Base-by-base conservation (phyloP, 2,113 vertebrate species). In the Okapia johnstoni region DNA sequence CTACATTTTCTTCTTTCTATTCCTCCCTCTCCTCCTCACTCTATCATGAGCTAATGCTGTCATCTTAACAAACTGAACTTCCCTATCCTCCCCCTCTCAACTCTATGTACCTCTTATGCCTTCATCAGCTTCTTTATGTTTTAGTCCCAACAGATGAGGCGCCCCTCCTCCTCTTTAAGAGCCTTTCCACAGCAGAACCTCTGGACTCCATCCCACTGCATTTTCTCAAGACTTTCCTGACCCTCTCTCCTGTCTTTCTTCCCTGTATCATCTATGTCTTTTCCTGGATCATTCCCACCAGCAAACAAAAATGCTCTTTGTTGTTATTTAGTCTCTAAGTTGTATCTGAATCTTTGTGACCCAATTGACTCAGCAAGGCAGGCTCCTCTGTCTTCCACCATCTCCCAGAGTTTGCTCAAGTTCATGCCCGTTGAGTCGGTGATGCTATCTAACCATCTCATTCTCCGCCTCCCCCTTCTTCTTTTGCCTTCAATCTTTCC, bases 321-420 rank as follows among this genome's bases (percentile, higher is more conserved):
- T 76, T 76, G n/a, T 12, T 73, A 36, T 26, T 76, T 43, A 43
- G 40, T 76, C 40, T 40, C 70, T 76, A 76, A 76, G 12, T 76
- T 76, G 40, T 70, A 36, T 76, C 70, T 76, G 70, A 76, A 14
- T 76, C 23, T 76, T 76, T 76, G 70, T 26, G 23, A 43, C 12
- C 23, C 3, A 0, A 76, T 26, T 3, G 70, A 76, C 70, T 76
- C 70, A 76, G 36, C 70, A 76, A 0, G 0, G 36, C 36, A 76
- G 70, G 40, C 40, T 76, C 40, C 70, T 76, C 70, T 15, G 40
- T 43, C 21, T 23, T 76, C 70, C 70, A 76, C 70, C 43, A 26
- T 76, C 70, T 76, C 40, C 40, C 23, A 76, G 70, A 76, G 23
- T 76, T 76, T 76, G 23, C 36, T 76, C 40, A 76, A 43, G 23